A percentile compares a stretch with the other conserved stretches of the same genome.
Evolutionary conservation across 2,113 vertebrate species (phyloP).

Genomic region (Mixornis gularis): DNA sequence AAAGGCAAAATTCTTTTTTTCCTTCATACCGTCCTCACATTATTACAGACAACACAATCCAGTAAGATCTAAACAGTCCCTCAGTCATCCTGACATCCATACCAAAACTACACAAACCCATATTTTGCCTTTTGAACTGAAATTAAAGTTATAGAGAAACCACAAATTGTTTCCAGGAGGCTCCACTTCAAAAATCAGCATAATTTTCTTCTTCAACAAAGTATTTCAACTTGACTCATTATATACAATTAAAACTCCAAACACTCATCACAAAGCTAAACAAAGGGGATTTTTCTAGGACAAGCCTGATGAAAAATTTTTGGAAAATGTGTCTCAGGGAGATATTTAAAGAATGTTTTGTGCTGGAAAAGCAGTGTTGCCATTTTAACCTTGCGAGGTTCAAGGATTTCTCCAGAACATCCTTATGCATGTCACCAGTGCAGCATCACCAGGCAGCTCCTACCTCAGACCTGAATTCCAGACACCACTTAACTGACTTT

Average conservation of each 20-base stretch:
- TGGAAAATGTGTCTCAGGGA: not conserved
- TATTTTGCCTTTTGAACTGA: constrained; percentile 37
- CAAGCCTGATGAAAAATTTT: not conserved
- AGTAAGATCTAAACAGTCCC: not conserved
- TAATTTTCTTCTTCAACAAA: constrained; percentile 24
- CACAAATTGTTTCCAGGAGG: constrained; percentile 43
- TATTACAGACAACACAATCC: not conserved
- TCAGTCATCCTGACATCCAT: not conserved
- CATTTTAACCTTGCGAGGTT: not conserved
- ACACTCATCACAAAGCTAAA: constrained; percentile 33
- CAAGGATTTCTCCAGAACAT: not conserved
- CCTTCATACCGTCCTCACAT: not conserved
- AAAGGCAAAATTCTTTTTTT: not conserved
- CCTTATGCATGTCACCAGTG: not conserved
- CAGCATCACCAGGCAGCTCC: not conserved
- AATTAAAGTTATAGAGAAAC: constrained; percentile 38
- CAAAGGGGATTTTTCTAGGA: constrained; percentile 29
- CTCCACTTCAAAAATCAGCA: constrained; percentile 32
- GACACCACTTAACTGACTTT: not conserved
- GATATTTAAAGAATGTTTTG: not conserved
- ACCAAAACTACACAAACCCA: not conserved
- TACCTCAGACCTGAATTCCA: not conserved
- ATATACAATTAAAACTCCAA: constrained; percentile 28
- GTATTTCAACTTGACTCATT: constrained; percentile 42
- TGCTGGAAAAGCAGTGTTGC: not conserved